Conservation (phyloP, 2,113 vertebrate species). For the Crotalus viridis region DNA sequence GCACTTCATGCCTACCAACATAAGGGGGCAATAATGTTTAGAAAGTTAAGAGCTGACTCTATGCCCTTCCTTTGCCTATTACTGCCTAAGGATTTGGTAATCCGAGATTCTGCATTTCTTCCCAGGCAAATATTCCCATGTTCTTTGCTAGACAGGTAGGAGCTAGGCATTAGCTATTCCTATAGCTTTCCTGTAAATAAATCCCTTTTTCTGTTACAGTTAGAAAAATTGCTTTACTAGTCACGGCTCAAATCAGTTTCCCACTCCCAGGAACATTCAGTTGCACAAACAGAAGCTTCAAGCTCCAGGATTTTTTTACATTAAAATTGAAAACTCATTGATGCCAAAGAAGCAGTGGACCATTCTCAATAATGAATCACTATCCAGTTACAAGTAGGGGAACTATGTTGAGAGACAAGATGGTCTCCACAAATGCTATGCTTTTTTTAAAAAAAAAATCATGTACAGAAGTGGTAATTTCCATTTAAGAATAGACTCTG, state of each 20-base stretch:
- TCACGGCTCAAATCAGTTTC: background rate
- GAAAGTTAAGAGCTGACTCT: background rate
- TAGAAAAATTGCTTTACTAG: background rate
- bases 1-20: background rate
- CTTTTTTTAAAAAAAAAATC: background rate
- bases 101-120: background rate
- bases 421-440: background rate
- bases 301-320: background rate
- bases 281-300: background rate
- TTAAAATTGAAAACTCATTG: background rate
- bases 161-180: background rate
- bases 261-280: background rate
- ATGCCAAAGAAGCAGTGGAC: background rate
- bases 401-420: background rate
- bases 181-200: background rate
- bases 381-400: background rate
- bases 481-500: background rate
- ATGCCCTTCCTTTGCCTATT: background rate
- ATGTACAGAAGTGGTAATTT: background rate
- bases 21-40: background rate
- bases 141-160: background rate
- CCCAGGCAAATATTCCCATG: background rate
- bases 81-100: background rate
- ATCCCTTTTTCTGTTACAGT: background rate
- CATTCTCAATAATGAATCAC: background rate